A percentile compares a stretch with the other conserved stretches of the same genome.
Evolutionary conservation across 1,140 invertebrate genomes (phyloP).

Genomic region (Melipona quadrifasciata): DNA sequence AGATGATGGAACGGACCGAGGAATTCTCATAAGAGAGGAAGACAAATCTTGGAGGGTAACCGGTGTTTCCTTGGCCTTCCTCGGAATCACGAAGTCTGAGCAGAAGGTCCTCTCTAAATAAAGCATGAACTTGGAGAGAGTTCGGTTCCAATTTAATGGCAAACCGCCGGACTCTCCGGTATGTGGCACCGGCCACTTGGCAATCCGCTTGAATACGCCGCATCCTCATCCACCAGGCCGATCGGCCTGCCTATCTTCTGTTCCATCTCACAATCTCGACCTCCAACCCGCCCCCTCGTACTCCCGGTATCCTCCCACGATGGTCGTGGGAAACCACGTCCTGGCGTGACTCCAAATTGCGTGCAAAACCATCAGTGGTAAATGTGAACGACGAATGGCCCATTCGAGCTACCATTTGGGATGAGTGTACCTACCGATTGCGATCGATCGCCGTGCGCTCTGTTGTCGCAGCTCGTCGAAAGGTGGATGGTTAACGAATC

Average conservation of each 20-base stretch:
- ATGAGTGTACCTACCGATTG: constrained; percentile 51
- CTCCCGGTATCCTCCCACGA: constrained; percentile 52
- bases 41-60: not conserved
- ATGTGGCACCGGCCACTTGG: constrained; percentile 57
- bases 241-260: constrained; percentile 66
- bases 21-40: constrained; percentile 11
- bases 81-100: constrained; percentile 25
- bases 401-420: constrained; percentile 51
- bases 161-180: constrained; percentile 42
- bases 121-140: constrained; percentile 48
- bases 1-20: not conserved
- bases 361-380: constrained; percentile 68
- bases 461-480: not conserved
- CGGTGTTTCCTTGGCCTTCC: constrained; percentile 17
- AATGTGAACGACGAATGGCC: constrained; percentile 61
- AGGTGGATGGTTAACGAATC: not conserved
- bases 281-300: not conserved
- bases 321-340: constrained; percentile 67
- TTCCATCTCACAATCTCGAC: constrained; percentile 62
- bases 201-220: constrained; percentile 64
- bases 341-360: constrained; percentile 68
- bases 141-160: constrained; percentile 58
- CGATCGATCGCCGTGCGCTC: constrained; percentile 49
- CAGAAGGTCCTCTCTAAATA: constrained; percentile 37
- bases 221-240: constrained; percentile 58